Percentiles rank a stretch among this genome's conserved stretches.
phyloP scores from a whole-genome alignment of 2,797 vertebrate species.

The Dipus sagitta region DNA sequence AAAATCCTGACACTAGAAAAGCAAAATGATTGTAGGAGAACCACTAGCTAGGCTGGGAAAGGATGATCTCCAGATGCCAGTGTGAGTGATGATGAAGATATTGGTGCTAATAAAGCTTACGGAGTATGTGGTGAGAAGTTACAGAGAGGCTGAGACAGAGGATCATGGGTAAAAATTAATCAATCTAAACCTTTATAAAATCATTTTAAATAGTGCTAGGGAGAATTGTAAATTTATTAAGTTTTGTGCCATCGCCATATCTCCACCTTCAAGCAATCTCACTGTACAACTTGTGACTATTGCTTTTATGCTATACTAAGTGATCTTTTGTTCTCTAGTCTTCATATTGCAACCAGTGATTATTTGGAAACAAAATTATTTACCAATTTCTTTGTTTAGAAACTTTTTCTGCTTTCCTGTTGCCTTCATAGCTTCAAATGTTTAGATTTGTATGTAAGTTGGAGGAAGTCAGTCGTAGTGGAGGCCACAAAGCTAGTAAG shows the following conservation, averaged over 20 bases:
- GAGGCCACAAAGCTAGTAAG: too few species aligned
- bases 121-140: not conserved
- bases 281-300: not conserved
- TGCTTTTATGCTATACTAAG: not conserved
- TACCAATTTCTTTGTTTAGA: not conserved
- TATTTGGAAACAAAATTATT: not conserved
- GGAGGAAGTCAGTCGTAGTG: too few species aligned
- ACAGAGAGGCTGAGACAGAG: not conserved
- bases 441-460: too few species aligned
- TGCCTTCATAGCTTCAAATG: too few species aligned
- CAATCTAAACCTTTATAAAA: not conserved
- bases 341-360: constrained; percentile 13
- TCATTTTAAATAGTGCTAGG: not conserved
- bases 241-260: not conserved
- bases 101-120: not conserved
- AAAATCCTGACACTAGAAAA: not conserved
- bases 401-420: not conserved
- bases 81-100: too few species aligned
- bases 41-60: not conserved
- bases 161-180: not conserved
- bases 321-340: not conserved
- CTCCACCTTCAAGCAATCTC: too few species aligned
- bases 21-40: not conserved
- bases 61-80: not conserved
- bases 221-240: not conserved